These are phyloP conservation scores for Baronia brevicornis DNA, from an alignment of 2,888 invertebrate species.

Conservation along the genomic window DNA sequence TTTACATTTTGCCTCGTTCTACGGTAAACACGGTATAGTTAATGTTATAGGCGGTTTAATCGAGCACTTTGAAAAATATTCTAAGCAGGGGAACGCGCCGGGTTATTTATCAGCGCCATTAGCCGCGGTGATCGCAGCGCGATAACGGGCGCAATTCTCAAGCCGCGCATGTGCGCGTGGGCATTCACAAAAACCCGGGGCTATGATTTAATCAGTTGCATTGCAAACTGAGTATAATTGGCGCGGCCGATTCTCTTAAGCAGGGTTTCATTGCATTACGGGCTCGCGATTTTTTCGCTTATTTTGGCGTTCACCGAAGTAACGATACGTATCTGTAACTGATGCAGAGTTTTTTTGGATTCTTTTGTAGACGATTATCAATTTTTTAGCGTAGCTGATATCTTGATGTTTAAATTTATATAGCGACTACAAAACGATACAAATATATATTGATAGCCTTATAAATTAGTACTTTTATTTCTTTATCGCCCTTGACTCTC, in stretches of 20 bases:
- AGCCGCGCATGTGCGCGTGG: slow-evolving; percentile 7
- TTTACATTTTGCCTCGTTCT: no score
- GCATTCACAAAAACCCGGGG: slow-evolving; percentile 11
- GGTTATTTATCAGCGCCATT: slow-evolving; percentile 5
- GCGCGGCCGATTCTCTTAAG: slow-evolving; percentile 11
- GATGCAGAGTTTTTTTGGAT: slow-evolving; percentile 13
- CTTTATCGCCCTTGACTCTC: no score
- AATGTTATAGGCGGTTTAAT: neutral
- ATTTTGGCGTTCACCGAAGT: slow-evolving; percentile 11
- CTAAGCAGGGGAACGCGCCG: neutral
- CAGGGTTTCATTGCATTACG: slow-evolving; percentile 10
- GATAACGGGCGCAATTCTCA: neutral
- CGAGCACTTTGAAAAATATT: neutral
- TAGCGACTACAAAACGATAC: no score
- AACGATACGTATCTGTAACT: slow-evolving; percentile 9
- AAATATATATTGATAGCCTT: no score
- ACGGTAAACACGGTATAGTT: no score
- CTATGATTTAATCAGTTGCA: slow-evolving; percentile 16
- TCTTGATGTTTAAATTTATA: slow-evolving; percentile 5
- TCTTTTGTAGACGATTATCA: slow-evolving; percentile 4
- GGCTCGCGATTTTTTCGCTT: slow-evolving; percentile 2
- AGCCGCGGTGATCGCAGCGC: slow-evolving; percentile 1
- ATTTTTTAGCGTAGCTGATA: slow-evolving; percentile 8
- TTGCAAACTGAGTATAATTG: slow-evolving; percentile 9
- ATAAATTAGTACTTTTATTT: no score